These are phyloP conservation scores for Polydesmus complanatus DNA, from an alignment of 2,888 invertebrate species.

Conservation along the genomic window DNA sequence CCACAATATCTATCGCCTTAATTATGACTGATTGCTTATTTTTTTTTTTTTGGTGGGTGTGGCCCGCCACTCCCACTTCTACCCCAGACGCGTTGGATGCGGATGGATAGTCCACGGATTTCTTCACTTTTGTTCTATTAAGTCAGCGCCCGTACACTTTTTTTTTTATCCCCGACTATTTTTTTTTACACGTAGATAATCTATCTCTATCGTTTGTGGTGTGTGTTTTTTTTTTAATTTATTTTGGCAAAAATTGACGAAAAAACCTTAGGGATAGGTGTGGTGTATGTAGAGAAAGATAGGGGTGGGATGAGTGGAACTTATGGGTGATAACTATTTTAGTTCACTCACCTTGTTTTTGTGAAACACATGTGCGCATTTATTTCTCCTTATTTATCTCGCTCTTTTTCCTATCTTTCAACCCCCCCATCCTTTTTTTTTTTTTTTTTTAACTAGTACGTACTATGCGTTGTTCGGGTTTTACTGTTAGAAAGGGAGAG, in stretches of 20 bases:
- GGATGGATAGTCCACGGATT: background rate
- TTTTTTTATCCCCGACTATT: background rate
- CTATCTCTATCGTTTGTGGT: background rate
- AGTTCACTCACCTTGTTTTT: background rate
- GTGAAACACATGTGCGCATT: background rate
- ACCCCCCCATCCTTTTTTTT: background rate
- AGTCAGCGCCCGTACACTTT: background rate
- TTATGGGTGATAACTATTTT: background rate
- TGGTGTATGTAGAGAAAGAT: background rate
- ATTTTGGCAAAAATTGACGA: background rate
- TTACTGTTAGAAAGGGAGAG: too few relatives aligned
- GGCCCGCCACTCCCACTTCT: background rate
- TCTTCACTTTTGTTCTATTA: background rate
- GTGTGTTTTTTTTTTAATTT: background rate
- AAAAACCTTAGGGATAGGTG: background rate
- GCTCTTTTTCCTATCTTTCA: background rate
- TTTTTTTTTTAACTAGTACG: too few relatives aligned
- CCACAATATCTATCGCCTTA: background rate
- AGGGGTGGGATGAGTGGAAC: background rate
- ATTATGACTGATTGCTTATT: background rate
- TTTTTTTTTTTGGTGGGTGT: background rate
- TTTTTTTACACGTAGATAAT: background rate
- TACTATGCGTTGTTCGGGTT: too few relatives aligned
- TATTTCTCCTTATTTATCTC: background rate
- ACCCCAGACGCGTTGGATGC: background rate